A percentile compares a stretch with the other conserved stretches of the same genome.
phyloP scores from a whole-genome alignment of 2,888 invertebrate genomes.

The Emmelina monodactyla region DNA sequence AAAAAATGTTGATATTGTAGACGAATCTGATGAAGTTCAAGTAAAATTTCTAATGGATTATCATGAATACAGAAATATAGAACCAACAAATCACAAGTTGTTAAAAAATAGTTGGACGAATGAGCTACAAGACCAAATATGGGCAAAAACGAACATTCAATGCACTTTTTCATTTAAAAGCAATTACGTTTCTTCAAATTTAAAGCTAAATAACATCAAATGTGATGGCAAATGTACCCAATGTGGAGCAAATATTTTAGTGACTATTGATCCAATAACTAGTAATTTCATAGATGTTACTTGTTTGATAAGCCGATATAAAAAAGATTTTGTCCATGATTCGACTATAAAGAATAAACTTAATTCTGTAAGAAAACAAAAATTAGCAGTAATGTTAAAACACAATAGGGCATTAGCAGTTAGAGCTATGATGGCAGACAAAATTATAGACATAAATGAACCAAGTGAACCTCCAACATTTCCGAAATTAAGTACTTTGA shows the following conservation, averaged over 20 bases:
- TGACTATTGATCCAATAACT: constrained; percentile 8
- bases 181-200: constrained; percentile 10
- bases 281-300: constrained; percentile 9
- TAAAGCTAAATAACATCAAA: constrained; percentile 8
- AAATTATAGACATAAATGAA: constrained; percentile 5
- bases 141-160: too few relatives aligned
- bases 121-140: too few relatives aligned
- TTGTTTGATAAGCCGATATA: constrained; percentile 8
- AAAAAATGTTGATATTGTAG: too few relatives aligned
- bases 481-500: constrained; percentile 11
- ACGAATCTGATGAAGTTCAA: too few relatives aligned
- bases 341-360: constrained; percentile 10
- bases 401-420: constrained; percentile 7
- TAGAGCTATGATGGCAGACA: constrained; percentile 8
- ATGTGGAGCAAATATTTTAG: constrained; percentile 12
- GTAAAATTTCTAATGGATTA: too few relatives aligned
- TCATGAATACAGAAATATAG: too few relatives aligned
- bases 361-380: constrained; percentile 8
- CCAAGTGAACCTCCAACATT: too few relatives aligned
- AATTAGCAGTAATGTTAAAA: constrained; percentile 9
- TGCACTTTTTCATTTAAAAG: too few relatives aligned
- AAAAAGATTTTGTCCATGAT: constrained; percentile 11
- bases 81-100: too few relatives aligned
- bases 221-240: constrained; percentile 12
- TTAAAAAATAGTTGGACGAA: too few relatives aligned